Evolutionary conservation across 2,113 vertebrate species (phyloP), one percentile per base, ranked within the genome.

Genomic region (Mastomys natalensis): DNA sequence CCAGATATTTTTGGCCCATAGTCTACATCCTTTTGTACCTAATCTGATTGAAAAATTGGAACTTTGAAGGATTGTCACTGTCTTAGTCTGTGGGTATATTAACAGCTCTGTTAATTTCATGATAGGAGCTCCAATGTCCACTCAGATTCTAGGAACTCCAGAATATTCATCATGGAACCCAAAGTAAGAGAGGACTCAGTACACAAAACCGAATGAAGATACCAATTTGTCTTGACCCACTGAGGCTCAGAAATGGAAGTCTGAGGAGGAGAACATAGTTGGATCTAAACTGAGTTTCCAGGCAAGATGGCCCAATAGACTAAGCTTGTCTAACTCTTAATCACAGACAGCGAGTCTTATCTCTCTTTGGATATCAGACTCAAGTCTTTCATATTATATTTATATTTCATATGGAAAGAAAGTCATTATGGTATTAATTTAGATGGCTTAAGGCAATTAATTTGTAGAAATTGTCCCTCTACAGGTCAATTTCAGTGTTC

Each of bases 281-380:
- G 89, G 19, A 68, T 16, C 11, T 37, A 84, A 43, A 70, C 7
- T 11, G 72, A 76, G 5, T 6, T n/a, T 85, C 12, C 43, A 45
- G 84, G n/a, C 43, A 70, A 64, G 16, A 15, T 17, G 60, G 8
- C 31, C 8, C 29, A 78, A 12, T 10, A 45, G 24, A 74, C 53
- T 81, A 26, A 74, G 62, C 84, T 73, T 91, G 45, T 93, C 48
- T 45, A 13, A 11, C 45, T 87, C 84, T 85, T 55, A 70, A 68
- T 91, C 90, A n/a, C 21, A 87, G 26, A 15, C 82, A 8, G 40
- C 10, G 4, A 53, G 11, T 73, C 73, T 72, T 29, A 86, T 43
- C 64, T 55, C 51, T 94, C 8, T 77, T 37, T 70, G 17, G 45
- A 45, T 81, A 26, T 84, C 45, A 58, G 68, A 43, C 8, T 70